Evolutionary conservation across 2,113 vertebrate genomes (phyloP).

Genomic region (Symphodus melops): DNA sequence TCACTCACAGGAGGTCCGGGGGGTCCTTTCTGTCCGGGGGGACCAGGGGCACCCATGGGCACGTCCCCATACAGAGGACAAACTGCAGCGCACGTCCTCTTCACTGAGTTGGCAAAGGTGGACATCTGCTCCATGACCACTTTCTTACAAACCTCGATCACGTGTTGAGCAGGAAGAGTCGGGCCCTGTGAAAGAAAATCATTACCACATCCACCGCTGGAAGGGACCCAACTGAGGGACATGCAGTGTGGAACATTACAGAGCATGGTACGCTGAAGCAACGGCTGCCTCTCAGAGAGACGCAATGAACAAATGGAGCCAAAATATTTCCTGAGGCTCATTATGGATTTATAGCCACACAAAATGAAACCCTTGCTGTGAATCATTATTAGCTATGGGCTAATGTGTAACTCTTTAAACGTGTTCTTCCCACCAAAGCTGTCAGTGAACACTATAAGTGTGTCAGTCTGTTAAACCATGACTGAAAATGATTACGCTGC

Average conservation of each 20-base stretch:
- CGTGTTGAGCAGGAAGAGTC: slow-evolving; percentile 75
- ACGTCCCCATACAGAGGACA: slow-evolving; percentile 84
- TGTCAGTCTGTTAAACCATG: slow-evolving; percentile 22
- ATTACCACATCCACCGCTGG: slow-evolving; percentile 65
- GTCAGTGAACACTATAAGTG: slow-evolving; percentile 52
- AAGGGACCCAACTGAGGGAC: slow-evolving; percentile 49
- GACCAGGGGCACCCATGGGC: slow-evolving; percentile 78
- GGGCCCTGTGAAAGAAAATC: slow-evolving; percentile 75
- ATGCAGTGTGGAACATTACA: slow-evolving; percentile 44
- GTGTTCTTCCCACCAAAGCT: slow-evolving; percentile 63
- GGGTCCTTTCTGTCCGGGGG: slow-evolving; percentile 76
- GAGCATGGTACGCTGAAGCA: slow-evolving; percentile 42
- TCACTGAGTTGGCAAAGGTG: slow-evolving; percentile 82
- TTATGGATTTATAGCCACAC: slow-evolving; percentile 71
- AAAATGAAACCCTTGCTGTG: slow-evolving; percentile 68
- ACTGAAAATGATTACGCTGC: slow-evolving; percentile 31
- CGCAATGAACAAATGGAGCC: slow-evolving; percentile 59
- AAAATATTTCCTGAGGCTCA: slow-evolving; percentile 68
- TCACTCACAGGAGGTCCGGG: slow-evolving; percentile 78
- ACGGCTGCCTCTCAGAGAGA: slow-evolving; percentile 58
- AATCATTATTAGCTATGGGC: slow-evolving; percentile 49
- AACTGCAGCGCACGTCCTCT: slow-evolving; percentile 80
- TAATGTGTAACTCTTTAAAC: slow-evolving; percentile 72
- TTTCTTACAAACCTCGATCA: slow-evolving; percentile 83
- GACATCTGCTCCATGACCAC: slow-evolving; percentile 85